These are phyloP conservation scores for Daboia siamensis DNA, from an alignment of 2,113 vertebrate genomes.

Conservation along the genomic window DNA sequence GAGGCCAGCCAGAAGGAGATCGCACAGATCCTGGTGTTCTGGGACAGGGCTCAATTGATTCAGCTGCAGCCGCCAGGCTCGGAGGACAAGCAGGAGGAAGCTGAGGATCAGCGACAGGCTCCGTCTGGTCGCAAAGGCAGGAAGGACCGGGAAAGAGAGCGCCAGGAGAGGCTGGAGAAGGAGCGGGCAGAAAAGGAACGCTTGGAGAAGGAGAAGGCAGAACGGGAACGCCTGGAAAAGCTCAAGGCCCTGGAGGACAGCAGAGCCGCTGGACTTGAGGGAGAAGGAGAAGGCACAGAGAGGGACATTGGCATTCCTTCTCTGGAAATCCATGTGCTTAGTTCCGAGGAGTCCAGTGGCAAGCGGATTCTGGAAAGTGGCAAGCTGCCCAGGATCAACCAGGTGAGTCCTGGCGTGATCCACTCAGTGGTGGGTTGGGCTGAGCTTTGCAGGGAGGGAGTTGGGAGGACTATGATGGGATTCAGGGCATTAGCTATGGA, in stretches of 20 bases:
- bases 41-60: constrained; percentile 76
- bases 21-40: constrained; percentile 66
- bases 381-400: constrained; percentile 65
- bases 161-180: constrained; percentile 58
- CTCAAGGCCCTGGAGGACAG: constrained; percentile 44
- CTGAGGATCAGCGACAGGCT: constrained; percentile 66
- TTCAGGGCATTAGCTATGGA: neutral
- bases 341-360: constrained; percentile 38
- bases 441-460: neutral
- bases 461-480: too few species aligned
- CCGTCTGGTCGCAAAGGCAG: constrained; percentile 64
- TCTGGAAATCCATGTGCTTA: constrained; percentile 66
- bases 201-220: constrained; percentile 50
- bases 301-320: constrained; percentile 65
- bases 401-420: constrained; percentile 62
- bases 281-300: constrained; percentile 20
- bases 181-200: constrained; percentile 66
- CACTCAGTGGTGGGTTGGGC: neutral
- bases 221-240: constrained; percentile 59
- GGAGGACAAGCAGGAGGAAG: constrained; percentile 50
- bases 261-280: constrained; percentile 33
- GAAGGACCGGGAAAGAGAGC: constrained; percentile 64
- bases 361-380: constrained; percentile 63
- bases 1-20: constrained; percentile 70
- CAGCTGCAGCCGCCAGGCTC: constrained; percentile 44